Base-by-base conservation (phyloP, 2,888 invertebrate genomes). In the Ochlodes sylvanus region DNA sequence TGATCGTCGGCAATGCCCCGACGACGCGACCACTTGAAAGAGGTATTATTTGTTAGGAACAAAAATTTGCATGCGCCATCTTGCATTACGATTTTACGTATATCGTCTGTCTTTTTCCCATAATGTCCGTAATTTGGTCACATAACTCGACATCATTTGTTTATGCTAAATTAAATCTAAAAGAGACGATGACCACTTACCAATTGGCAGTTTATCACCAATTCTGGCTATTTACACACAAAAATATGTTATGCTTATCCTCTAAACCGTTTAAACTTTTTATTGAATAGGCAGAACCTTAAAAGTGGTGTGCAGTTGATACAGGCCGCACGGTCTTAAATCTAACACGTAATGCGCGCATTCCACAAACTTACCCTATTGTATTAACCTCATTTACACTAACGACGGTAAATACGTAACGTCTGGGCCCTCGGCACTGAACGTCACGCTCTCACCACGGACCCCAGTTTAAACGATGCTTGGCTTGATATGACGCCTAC, bases 321-420 rank as follows among this genome's bases (percentile, higher is more conserved):
- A 38, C 38, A 38, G 3, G 38, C 12, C 12, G 38, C 12, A 12
- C 12, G 12, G 38, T 38, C 38, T 38, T 38, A 38, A 38, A 38
- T 38, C 38, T 38, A 12, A 38, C 38, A 1, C 38, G 38, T 38
- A 38, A 38, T 3, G 38, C 10, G 12, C 27, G 41, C 65, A 47
- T 60, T 65, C 63, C 42, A 21, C 27, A 34, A 62, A 68, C 67
- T 61, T 68, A 17, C 55, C 56, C 67, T 44, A 62, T 68, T 47
- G 61, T 56, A 62, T 68, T 62, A 62, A 68, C 67, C 61, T 56
- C 67, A 68, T 61, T 68, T 44, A 62, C 67, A 41, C 47, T 68
- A 62, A 68, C 62, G 67, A 56, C 67, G 55, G 47, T 68, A 55
- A 68, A 68, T 62, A 42, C 55, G 56, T 68, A 62, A 56, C 67